A percentile compares a stretch with the other conserved stretches of the same genome.
Evolutionary conservation across 1,140 invertebrate genomes (phyloP).

Genomic region (Drosophila sp.): DNA sequence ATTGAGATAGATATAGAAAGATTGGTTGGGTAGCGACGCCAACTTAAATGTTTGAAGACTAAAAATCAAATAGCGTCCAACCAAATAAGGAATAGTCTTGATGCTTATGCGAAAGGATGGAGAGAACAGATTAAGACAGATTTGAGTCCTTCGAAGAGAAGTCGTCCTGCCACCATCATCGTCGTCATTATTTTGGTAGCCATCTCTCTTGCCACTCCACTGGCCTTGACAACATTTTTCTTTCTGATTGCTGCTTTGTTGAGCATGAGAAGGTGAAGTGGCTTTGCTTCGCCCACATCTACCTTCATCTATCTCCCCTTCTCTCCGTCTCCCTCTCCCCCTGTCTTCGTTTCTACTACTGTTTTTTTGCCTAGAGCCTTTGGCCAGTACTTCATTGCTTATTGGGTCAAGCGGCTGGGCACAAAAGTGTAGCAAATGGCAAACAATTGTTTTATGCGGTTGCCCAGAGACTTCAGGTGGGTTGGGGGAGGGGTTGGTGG

Average conservation of each 20-base stretch:
- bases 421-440: conserved; percentile 62
- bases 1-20: too few relatives aligned
- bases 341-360: background rate
- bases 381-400: conserved; percentile 47
- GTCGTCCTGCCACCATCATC: too few relatives aligned
- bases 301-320: conserved; percentile 16
- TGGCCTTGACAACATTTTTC: conserved; percentile 26
- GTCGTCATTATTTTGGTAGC: background rate
- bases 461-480: conserved; percentile 2
- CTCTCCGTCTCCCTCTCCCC: conserved; percentile 2
- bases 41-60: too few relatives aligned
- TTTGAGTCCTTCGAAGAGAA: background rate
- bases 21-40: too few relatives aligned
- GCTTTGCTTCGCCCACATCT: conserved; percentile 23
- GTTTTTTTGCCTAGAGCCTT: background rate
- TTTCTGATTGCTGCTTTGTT: conserved; percentile 46
- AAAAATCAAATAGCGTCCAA: too few relatives aligned
- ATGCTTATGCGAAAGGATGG: background rate
- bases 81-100: too few relatives aligned
- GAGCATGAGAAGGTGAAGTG: conserved; percentile 41
- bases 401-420: conserved; percentile 63
- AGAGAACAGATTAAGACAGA: background rate
- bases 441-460: conserved; percentile 66
- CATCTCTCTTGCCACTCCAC: background rate
- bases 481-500: background rate